phyloP scores from a whole-genome alignment of 2,797 vertebrate species.

The Rhinogobio ventralis region DNA sequence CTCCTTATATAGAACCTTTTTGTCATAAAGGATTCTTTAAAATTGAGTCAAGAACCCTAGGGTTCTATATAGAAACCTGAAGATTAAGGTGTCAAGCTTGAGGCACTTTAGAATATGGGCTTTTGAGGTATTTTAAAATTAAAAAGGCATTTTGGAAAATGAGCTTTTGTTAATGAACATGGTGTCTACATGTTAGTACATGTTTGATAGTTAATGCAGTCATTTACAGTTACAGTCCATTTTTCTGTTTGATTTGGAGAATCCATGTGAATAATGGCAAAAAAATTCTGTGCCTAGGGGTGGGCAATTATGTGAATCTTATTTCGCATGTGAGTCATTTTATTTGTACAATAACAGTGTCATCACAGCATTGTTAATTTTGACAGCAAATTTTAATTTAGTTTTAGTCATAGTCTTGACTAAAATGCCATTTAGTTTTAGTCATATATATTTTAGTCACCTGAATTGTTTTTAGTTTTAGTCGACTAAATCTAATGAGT shows the following conservation, averaged over 20 bases:
- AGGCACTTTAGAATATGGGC: background rate
- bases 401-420: too few species aligned
- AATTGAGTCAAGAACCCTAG: background rate
- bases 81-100: background rate
- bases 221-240: background rate
- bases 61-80: background rate
- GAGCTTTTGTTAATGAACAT: background rate
- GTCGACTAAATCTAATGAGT: too few species aligned
- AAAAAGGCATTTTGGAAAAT: background rate
- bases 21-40: background rate
- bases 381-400: too few species aligned
- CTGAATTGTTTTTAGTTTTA: too few species aligned
- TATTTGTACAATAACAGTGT: background rate
- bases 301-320: background rate
- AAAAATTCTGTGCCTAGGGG: too few species aligned
- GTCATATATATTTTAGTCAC: too few species aligned
- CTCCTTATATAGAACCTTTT: background rate
- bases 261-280: background rate
- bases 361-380: too few species aligned
- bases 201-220: background rate
- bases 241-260: background rate
- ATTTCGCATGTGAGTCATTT: background rate
- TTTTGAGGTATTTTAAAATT: background rate
- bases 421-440: too few species aligned
- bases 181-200: background rate